Conservation (phyloP, 2,888 invertebrate species). For the Scaptomyza tumidula region DNA sequence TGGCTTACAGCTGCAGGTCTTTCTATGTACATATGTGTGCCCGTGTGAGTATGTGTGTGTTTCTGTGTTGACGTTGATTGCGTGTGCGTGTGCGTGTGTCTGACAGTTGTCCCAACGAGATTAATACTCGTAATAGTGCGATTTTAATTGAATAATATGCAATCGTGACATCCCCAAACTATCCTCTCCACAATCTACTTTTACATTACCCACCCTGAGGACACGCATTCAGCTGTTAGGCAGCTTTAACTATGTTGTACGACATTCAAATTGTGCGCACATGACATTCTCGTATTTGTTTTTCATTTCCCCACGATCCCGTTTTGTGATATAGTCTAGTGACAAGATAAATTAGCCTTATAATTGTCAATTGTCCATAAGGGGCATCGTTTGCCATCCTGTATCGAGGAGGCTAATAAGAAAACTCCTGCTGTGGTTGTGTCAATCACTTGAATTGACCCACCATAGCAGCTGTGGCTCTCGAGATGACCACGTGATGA, state of each 20-base stretch:
- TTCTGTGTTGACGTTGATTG: constrained; percentile 52
- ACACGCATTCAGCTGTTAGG: background rate
- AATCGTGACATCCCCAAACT: constrained; percentile 32
- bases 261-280: constrained; percentile 42
- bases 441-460: constrained; percentile 61
- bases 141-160: constrained; percentile 80
- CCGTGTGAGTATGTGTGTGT: constrained; percentile 10
- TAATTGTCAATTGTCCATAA: constrained; percentile 78
- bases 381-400: constrained; percentile 42
- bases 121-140: constrained; percentile 71
- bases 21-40: constrained; percentile 13
- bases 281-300: constrained; percentile 54
- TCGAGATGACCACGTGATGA: constrained; percentile 38
- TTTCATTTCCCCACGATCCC: constrained; percentile 10
- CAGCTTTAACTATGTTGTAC: constrained; percentile 10
- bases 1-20: constrained; percentile 12
- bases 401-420: constrained; percentile 13
- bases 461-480: constrained; percentile 15
- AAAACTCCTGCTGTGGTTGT: constrained; percentile 51
- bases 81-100: constrained; percentile 53
- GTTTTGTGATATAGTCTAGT: constrained; percentile 14
- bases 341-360: constrained; percentile 71
- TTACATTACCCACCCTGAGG: background rate
- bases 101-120: constrained; percentile 71
- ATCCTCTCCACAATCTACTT: background rate